Evolutionary conservation across 1,140 invertebrate species (phyloP), one percentile per base, ranked within the genome.

Genomic region (Nasonia giraulti): DNA sequence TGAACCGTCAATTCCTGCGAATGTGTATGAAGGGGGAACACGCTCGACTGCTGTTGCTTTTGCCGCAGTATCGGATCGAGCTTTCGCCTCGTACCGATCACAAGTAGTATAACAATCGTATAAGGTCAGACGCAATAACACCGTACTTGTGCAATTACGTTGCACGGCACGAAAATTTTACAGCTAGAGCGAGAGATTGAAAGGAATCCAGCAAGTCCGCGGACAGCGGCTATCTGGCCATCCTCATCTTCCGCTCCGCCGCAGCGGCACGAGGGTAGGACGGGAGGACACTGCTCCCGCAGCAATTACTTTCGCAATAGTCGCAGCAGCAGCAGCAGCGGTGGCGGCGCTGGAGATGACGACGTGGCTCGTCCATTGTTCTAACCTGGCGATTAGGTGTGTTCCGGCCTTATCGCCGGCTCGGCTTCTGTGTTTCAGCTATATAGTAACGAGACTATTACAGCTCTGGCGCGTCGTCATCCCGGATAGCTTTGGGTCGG

Each of bases 301-400:
- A 89, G 89, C 89, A 91, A 92, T 92, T 92, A 92, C 91, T 91
- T 91, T 89, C 87, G 90, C 88, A 90, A 92, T 91, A 92, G 89
- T 91, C 88, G 87, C 89, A 86, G 73, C n/a, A 50, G 47, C 47
- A 14, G 47, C 12, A 50, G 47, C 12, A 17, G 47, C 2, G 6
- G 55, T 20, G n/a, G 6, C 17, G 55, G 3, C 17, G 17, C 6
- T 27, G 23, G 80, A 76, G 77, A 68, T 66, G 71, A 82, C 69
- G 90, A 91, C 90, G 88, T 89, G 83, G 89, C 89, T 87, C 86
- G 87, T 90, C 88, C 90, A 92, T 92, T 92, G 92, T 93, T 90
- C 90, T 86, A 83, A 89, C 87, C 87, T 90, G 88, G 68, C 89
- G 89, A 93, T 92, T 92, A 91, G 90, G 88, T 89, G 86, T 88